A percentile compares a stretch with the other conserved stretches of the same genome.
Evolutionary conservation across 2,113 vertebrate genomes (phyloP).

Genomic region (Hippocampus guttulatus): DNA sequence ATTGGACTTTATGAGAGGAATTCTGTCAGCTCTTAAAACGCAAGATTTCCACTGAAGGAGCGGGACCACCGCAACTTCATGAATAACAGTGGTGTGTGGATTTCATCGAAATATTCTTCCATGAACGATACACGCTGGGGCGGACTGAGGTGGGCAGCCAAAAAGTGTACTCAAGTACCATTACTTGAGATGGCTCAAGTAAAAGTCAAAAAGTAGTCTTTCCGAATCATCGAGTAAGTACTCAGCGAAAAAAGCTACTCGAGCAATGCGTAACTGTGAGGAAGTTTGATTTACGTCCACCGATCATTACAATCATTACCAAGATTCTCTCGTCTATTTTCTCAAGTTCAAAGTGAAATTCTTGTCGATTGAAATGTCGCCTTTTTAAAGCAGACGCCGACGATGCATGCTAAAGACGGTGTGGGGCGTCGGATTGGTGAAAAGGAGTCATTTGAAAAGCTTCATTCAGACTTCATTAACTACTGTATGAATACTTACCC

Average conservation of each 20-base stretch:
- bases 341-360: too few species aligned
- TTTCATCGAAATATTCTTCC: background rate
- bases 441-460: too few species aligned
- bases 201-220: background rate
- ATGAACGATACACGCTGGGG: background rate
- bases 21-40: slow-evolving; percentile 19
- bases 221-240: background rate
- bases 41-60: slow-evolving; percentile 18
- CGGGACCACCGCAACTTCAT: background rate
- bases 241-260: background rate
- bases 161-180: background rate
- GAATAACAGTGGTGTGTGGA: background rate
- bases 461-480: background rate
- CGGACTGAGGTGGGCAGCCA: background rate
- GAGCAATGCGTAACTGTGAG: too few species aligned
- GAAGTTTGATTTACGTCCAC: too few species aligned
- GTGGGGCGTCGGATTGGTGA: too few species aligned
- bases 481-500: background rate
- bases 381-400: too few species aligned
- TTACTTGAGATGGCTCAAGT: background rate
- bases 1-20: slow-evolving; percentile 48
- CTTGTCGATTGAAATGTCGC: too few species aligned
- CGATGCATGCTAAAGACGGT: too few species aligned
- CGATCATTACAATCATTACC: too few species aligned
- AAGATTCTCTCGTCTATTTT: too few species aligned